Conservation (phyloP, 2,888 invertebrate genomes). For the Catocala nupta region DNA sequence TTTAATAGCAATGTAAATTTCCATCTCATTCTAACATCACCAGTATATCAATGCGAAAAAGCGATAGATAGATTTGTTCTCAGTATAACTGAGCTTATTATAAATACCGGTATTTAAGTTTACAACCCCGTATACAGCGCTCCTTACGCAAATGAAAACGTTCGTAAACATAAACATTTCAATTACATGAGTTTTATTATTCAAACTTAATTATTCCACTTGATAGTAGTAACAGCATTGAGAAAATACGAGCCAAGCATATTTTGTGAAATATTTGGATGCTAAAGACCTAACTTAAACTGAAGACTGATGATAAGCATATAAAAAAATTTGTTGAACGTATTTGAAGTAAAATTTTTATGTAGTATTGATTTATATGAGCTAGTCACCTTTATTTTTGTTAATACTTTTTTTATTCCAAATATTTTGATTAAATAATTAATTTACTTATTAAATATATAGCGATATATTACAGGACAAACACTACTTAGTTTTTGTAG, state of each 20-base stretch:
- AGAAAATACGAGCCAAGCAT: background rate
- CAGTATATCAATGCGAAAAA: conserved; percentile 13
- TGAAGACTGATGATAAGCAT: no score
- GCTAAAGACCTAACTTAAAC: no score
- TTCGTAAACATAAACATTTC: conserved; percentile 68
- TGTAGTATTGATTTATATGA: no score
- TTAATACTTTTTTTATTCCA: no score
- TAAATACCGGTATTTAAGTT: conserved; percentile 66
- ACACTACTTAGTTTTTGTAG: no score
- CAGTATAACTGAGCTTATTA: conserved; percentile 53
- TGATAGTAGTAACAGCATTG: conserved; percentile 17
- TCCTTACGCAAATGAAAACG: conserved; percentile 66
- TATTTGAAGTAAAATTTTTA: no score
- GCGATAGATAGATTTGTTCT: conserved; percentile 27
- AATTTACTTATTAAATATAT: no score
- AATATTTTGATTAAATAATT: no score
- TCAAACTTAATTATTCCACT: conserved; percentile 49
- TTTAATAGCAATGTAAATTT: conserved; percentile 1
- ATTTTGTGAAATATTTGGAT: no score
- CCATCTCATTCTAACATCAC: conserved; percentile 21
- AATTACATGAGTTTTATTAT: conserved; percentile 65
- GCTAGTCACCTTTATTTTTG: no score
- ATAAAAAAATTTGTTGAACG: no score
- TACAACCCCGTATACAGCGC: conserved; percentile 59
- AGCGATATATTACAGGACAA: no score